Conservation (phyloP, 1,140 invertebrate genomes). For the Trachymyrmex septentrionalis region DNA sequence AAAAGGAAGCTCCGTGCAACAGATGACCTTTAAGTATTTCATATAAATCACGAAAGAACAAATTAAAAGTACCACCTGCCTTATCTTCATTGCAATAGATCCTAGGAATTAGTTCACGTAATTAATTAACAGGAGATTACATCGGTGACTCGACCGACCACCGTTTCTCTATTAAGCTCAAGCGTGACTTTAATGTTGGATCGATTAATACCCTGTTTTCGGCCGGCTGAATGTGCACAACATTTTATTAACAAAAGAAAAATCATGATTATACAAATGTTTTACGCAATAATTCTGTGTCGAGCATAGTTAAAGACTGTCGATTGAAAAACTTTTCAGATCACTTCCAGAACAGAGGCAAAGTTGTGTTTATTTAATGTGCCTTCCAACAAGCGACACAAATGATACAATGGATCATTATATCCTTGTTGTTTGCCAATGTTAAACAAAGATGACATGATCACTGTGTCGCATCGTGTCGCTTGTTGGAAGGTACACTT, state of each 20-base stretch:
- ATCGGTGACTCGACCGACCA: not conserved
- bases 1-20: slow-evolving; percentile 7
- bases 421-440: too few relatives aligned
- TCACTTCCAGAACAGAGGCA: not conserved
- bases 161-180: slow-evolving; percentile 26
- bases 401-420: too few relatives aligned
- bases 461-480: too few relatives aligned
- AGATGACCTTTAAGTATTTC: slow-evolving; percentile 31
- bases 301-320: not conserved
- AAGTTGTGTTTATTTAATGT: not conserved
- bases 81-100: slow-evolving; percentile 25
- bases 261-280: slow-evolving; percentile 8
- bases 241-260: slow-evolving; percentile 3
- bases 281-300: not conserved
- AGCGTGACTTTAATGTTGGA: slow-evolving; percentile 6
- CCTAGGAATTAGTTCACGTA: slow-evolving; percentile 38
- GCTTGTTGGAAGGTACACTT: too few relatives aligned
- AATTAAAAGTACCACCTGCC: slow-evolving; percentile 13
- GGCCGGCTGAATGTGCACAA: not conserved
- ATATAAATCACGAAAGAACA: slow-evolving; percentile 42
- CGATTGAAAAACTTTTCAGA: not conserved
- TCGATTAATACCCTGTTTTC: slow-evolving; percentile 38
- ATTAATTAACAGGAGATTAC: slow-evolving; percentile 42
- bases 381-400: too few relatives aligned
- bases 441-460: too few relatives aligned